Percentiles rank a stretch among this genome's conserved stretches.
These are phyloP conservation scores for Drosophila mauritiana DNA, from an alignment of 1,140 invertebrate genomes.

Conservation along the genomic window DNA sequence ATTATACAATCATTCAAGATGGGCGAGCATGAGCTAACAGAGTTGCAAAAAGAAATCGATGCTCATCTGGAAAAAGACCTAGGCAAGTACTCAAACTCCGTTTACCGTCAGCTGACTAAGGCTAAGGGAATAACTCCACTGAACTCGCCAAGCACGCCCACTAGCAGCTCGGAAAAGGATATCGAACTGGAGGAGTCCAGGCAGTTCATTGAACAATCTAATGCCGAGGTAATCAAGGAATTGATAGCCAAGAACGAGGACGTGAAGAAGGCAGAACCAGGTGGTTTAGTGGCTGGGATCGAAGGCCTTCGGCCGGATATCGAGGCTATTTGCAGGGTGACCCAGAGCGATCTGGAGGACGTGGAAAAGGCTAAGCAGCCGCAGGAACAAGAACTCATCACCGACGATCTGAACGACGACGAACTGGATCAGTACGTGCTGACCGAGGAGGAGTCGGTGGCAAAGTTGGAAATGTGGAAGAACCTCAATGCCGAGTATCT, in stretches of 20 bases:
- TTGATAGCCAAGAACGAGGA: slow-evolving; percentile 79
- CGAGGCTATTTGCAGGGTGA: slow-evolving; percentile 76
- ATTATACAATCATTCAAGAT: slow-evolving; percentile 43
- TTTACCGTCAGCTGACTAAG: slow-evolving; percentile 55
- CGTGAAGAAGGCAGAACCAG: slow-evolving; percentile 15
- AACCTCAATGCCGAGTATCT: slow-evolving; percentile 93
- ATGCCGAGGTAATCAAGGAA: slow-evolving; percentile 86
- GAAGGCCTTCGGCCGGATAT: slow-evolving; percentile 81
- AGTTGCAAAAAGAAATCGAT: slow-evolving; percentile 91
- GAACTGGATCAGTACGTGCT: slow-evolving; percentile 96
- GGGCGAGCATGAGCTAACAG: slow-evolving; percentile 88
- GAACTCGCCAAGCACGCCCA: slow-evolving; percentile 14
- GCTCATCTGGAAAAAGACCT: slow-evolving; percentile 89
- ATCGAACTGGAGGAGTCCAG: slow-evolving; percentile 85
- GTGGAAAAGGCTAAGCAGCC: slow-evolving; percentile 72
- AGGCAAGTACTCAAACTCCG: slow-evolving; percentile 80
- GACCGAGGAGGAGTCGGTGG: slow-evolving; percentile 90
- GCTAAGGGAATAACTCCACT: slow-evolving; percentile 5
- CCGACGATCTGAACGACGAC: slow-evolving; percentile 93
- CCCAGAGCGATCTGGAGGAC: slow-evolving; percentile 66
- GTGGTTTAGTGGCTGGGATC: slow-evolving; percentile 46
- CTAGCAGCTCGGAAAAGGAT: slow-evolving; percentile 39
- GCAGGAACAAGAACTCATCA: slow-evolving; percentile 87
- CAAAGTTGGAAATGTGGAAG: slow-evolving; percentile 94
- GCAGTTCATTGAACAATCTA: slow-evolving; percentile 87